Evolutionary conservation across 2,113 vertebrate species (phyloP), one percentile per base, ranked within the genome.

Genomic region (Xenopus borealis): DNA sequence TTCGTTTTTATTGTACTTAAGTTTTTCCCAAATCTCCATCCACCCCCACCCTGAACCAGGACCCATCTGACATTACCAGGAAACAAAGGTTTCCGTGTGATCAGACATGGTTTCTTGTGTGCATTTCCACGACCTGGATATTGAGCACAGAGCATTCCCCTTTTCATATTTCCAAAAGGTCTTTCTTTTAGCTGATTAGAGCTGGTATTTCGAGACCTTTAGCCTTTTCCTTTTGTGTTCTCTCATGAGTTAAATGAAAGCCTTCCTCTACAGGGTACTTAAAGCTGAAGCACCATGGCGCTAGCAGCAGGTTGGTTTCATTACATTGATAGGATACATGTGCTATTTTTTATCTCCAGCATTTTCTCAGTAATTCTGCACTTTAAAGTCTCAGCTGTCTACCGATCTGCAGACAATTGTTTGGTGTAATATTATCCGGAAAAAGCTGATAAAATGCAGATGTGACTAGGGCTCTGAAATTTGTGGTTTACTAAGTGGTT

Each of bases 401-500:
- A 93, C 93, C 89, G 92, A 93, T 94, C 94, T 94, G 94, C 93
- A 95, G 95, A 96, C 95, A 95, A 96, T 95, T 92, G 94, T 95
- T 94, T 92, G 85, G 92, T 92, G 95, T 94, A 97, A 97, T 91
- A 93, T 90, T 95, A 96, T 94, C 95, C 94, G 94, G 92, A 94
- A 92, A 90, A 88, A 91, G 92, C 92, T 97, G 95, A 98, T 97
- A 95, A 96, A 95, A 95, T 92, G 92, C 95, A 98, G 95, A 96
- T 98, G 95, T 95, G 93, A 90, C 84, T 88, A 91, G 93, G 91
- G 93, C 93, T 93, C 92, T 93, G 92, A 96, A 94, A 96, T 94
- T 94, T 95, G 93, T 92, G 93, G 94, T 94, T 94, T 94, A 91
- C 93, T 96, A 94, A 95, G 93, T 91, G 86, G 86, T 82, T 81